Evolutionary conservation across 2,797 vertebrate species (phyloP).

Genomic region (Scyliorhinus canicula): DNA sequence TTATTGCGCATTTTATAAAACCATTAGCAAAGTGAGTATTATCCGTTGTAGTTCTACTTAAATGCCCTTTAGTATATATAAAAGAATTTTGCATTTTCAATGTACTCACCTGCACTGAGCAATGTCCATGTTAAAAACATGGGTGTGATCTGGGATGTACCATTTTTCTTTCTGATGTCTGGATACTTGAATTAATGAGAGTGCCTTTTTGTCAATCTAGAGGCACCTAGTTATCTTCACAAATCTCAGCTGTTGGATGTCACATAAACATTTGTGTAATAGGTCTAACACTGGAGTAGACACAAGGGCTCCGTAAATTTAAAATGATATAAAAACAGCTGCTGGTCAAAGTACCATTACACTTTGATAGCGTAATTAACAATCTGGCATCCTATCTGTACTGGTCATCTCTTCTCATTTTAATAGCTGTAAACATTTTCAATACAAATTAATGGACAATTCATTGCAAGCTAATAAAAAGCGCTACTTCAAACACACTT

Average conservation of each 20-base stretch:
- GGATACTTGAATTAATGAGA: background rate
- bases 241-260: background rate
- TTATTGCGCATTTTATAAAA: background rate
- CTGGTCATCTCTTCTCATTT: conserved; percentile 10
- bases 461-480: background rate
- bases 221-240: background rate
- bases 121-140: background rate
- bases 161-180: background rate
- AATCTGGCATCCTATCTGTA: background rate
- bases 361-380: conserved; percentile 9
- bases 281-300: conserved; percentile 16
- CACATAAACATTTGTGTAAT: background rate
- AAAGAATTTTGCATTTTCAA: background rate
- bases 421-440: conserved; percentile 8
- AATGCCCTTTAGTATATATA: background rate
- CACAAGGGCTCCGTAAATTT: background rate
- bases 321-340: conserved; percentile 9
- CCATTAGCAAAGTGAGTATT: background rate
- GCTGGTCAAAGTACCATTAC: conserved; percentile 10
- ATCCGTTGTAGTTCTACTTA: background rate
- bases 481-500: background rate
- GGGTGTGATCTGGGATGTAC: background rate
- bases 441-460: background rate
- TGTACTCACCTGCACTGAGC: background rate
- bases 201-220: background rate